Base-by-base conservation (phyloP, 2,888 invertebrate genomes). In the Pyrgus malvae region DNA sequence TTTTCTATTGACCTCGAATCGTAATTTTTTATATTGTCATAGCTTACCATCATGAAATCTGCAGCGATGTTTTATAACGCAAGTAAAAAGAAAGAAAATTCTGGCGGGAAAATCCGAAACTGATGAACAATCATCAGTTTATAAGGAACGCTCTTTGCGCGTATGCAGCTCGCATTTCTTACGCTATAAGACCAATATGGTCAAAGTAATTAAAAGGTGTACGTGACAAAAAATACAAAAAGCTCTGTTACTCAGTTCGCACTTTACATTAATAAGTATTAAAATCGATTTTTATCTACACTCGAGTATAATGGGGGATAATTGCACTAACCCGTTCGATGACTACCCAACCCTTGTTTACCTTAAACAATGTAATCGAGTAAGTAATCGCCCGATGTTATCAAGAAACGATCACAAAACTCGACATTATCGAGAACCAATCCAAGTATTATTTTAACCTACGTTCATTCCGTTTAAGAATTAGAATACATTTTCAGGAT, bases 301-400 rank as follows among this genome's bases (percentile, higher is more conserved):
- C 31, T 45, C 21, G 16, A 38, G 45, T 46, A 53, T 53, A 38
- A 53, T 46, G 38, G 29, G 38, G 19, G 53, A 53, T 53, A 53
- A 53, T 53, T 53, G 53, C 38, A 11, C n/a, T 38, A 45, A 53
- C 46, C 46, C 31, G 45, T 11, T 23, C 27, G 27, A 3, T 31
- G 46, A 31, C 16, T 23, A 38, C 51, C 37, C 44, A 53, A 38
- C 53, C 29, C 45, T 21, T 44, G 38, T 54, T 54, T 40, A 46
- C 46, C 21, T 46, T 46, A 45, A 53, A 46, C 46, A 54, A 46
- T 54, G 53, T 54, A 54, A 54, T 54, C 53, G 33, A 46, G 40
- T 46, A 46, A 46, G 53, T 54, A 54, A 54, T 54, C 53, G 33
- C 1, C 33, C 11, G 46, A 54, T 46, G 46, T 31, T 54, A 54